Conservation (phyloP, 1,140 invertebrate species). For the Eciton burchellii region DNA sequence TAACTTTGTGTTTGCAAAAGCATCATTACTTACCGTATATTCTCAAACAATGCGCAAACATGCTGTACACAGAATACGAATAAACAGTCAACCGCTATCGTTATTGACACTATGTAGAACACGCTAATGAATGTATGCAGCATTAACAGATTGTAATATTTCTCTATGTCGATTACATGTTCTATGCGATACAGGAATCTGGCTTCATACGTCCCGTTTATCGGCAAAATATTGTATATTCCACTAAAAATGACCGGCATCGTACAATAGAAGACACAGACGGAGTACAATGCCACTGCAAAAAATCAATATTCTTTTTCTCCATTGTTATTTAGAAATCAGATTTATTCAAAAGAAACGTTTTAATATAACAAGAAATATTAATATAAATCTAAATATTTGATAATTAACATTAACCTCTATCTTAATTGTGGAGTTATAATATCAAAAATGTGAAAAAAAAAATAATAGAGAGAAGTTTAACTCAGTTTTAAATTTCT, state of each 20-base stretch:
- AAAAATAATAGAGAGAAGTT: too few relatives aligned
- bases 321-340: too few relatives aligned
- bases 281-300: background rate
- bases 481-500: too few relatives aligned
- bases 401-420: too few relatives aligned
- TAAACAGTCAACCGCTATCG: slow-evolving; percentile 63
- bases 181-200: slow-evolving; percentile 19
- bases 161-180: slow-evolving; percentile 9
- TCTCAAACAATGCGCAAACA: slow-evolving; percentile 63
- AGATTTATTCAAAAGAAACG: too few relatives aligned
- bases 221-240: background rate
- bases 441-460: too few relatives aligned
- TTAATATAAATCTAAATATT: too few relatives aligned
- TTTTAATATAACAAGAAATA: too few relatives aligned
- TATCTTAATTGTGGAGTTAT: too few relatives aligned
- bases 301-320: background rate
- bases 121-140: background rate
- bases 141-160: slow-evolving; percentile 41
- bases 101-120: background rate
- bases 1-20: background rate
- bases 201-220: slow-evolving; percentile 2
- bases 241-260: background rate
- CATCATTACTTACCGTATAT: slow-evolving; percentile 66
- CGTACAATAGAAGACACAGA: background rate
- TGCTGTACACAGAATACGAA: slow-evolving; percentile 66